A percentile compares a stretch with the other conserved stretches of the same genome.
Evolutionary conservation across 1,140 invertebrate genomes (phyloP).

Genomic region (Leptinotarsa defecta): DNA sequence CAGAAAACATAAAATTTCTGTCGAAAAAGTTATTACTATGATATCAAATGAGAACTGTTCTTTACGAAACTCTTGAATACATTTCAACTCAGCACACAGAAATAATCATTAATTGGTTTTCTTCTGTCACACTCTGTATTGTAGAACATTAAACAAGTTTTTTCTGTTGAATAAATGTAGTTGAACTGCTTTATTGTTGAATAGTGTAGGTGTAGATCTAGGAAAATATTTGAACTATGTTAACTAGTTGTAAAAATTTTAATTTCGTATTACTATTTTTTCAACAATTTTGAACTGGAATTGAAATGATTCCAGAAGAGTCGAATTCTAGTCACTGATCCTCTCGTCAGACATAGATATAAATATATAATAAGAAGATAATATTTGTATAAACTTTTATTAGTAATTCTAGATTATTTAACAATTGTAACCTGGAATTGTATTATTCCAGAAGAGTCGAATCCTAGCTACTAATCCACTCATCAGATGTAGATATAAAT

Average conservation of each 20-base stretch:
- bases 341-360: not conserved
- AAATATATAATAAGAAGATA: not conserved
- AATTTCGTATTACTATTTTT: not conserved
- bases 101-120: too few relatives aligned
- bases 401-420: not conserved
- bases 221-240: slow-evolving; percentile 7
- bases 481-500: not conserved
- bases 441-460: slow-evolving; percentile 14
- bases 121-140: not conserved
- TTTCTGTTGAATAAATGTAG: not conserved
- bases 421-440: not conserved
- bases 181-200: slow-evolving; percentile 20
- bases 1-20: too few relatives aligned
- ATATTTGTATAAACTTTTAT: slow-evolving; percentile 7
- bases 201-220: not conserved
- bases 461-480: slow-evolving; percentile 13
- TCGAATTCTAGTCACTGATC: slow-evolving; percentile 24
- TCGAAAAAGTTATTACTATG: too few relatives aligned
- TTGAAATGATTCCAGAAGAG: slow-evolving; percentile 18
- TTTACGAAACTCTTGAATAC: too few relatives aligned
- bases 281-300: not conserved
- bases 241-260: slow-evolving; percentile 17
- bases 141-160: not conserved
- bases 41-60: too few relatives aligned
- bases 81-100: too few relatives aligned